These are phyloP conservation scores for Pteropus alecto DNA, from an alignment of 2,113 vertebrate species.

Conservation along the genomic window DNA sequence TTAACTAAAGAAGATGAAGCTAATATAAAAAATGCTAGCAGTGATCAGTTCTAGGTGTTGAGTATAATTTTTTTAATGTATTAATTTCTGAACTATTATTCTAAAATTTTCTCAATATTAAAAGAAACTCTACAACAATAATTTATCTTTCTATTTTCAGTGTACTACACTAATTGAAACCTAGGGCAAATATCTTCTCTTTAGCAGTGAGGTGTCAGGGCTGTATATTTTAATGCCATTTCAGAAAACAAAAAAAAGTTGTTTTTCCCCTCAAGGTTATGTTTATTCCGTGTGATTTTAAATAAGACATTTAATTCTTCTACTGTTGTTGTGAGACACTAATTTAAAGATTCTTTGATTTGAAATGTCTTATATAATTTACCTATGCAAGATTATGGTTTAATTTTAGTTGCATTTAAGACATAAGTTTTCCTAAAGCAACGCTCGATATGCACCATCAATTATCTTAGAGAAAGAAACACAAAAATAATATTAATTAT, in stretches of 20 bases:
- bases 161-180: not conserved
- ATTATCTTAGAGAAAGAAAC: constrained; percentile 81
- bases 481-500: constrained; percentile 83
- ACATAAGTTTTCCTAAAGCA: constrained; percentile 72
- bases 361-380: constrained; percentile 71
- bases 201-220: not conserved
- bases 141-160: not conserved
- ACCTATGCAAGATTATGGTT: constrained; percentile 61
- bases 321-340: constrained; percentile 45
- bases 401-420: constrained; percentile 81
- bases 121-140: not conserved
- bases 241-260: constrained; percentile 26
- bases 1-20: not conserved
- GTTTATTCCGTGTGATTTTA: constrained; percentile 60
- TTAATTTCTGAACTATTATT: not conserved
- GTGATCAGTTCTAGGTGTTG: not conserved
- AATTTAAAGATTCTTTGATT: constrained; percentile 73
- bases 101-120: not conserved
- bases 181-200: constrained; percentile 38
- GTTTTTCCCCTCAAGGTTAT: not conserved
- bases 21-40: not conserved
- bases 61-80: not conserved
- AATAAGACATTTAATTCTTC: constrained; percentile 63
- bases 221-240: constrained; percentile 35
- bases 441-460: constrained; percentile 77